Evolutionary conservation across 2,797 vertebrate species (phyloP).

Genomic region (Pseudochirops corinnae): DNA sequence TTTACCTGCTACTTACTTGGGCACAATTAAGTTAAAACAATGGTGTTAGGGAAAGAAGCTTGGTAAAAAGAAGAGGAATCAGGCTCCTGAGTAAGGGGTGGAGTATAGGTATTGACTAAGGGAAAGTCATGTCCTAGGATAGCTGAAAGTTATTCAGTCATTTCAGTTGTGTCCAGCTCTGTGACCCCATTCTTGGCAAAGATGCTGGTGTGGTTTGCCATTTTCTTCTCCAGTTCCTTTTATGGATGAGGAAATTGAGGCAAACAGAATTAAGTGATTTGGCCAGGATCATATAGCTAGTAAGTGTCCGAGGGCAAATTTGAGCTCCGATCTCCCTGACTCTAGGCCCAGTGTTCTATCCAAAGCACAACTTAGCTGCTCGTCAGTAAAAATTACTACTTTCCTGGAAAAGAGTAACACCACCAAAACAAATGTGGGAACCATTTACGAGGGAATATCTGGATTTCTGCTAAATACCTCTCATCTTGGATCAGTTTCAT

Average conservation of each 20-base stretch:
- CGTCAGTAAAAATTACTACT: neutral
- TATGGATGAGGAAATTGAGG: neutral
- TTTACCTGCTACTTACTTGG: neutral
- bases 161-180: neutral
- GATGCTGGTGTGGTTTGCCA: neutral
- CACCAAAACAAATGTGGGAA: neutral
- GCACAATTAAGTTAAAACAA: neutral
- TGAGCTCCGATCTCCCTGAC: neutral
- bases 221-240: neutral
- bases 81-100: neutral
- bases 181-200: neutral
- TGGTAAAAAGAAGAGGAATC: neutral
- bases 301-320: neutral
- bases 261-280: neutral
- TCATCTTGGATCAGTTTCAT: neutral
- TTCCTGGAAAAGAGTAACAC: neutral
- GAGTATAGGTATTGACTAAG: neutral
- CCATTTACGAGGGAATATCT: neutral
- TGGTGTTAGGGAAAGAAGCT: neutral
- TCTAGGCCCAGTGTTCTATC: neutral
- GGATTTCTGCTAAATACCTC: neutral
- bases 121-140: neutral
- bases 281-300: neutral
- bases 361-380: neutral
- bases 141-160: neutral